Evolutionary conservation across 2,888 invertebrate genomes (phyloP), one percentile per base, ranked within the genome.

Genomic region (Synergus gifuensis): DNA sequence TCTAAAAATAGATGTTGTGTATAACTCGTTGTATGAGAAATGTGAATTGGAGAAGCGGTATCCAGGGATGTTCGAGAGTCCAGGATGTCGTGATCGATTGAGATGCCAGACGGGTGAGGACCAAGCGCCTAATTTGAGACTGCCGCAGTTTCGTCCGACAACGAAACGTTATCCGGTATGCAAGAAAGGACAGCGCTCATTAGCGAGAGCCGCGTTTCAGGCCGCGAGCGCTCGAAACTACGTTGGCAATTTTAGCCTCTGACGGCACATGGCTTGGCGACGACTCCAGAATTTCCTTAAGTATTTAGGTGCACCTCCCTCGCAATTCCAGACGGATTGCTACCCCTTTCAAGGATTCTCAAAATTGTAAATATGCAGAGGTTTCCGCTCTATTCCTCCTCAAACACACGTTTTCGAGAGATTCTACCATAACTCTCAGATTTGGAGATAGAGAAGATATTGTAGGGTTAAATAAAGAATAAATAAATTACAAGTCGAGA

Each of bases 141-240:
- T 86, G 85, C 82, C 83, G 85, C 83, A 86, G 85, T 86, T 83
- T 83, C 84, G 85, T 83, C 85, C 87, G 85, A 83, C 86, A 87
- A 86, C 86, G 88, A 88, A 87, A 88, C 87, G 88, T 87, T 87
- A 88, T 88, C 88, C 86, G 88, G 86, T 85, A 87, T 85, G 87
- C 88, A 85, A 87, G 88, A 87, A 88, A 87, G 87, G 86, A 87
- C 87, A 85, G 86, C 87, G 86, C 88, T 88, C 88, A 86, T 88
- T 88, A 88, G 87, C 83, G 85, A 81, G 86, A 86, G 83, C 85
- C 81, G 81, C 81, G 82, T 82, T 81, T 79, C 76, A 81, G 78
- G 79, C 79, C 67, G 67, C 78, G 82, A 79, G 60, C 60, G 60
- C 22, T 60, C 11, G 22, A 60, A 60, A 60, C 22, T 60, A 60